Evolutionary conservation across 1,140 invertebrate genomes (phyloP), one percentile per base, ranked within the genome.

Genomic region (Centruroides vittatus): DNA sequence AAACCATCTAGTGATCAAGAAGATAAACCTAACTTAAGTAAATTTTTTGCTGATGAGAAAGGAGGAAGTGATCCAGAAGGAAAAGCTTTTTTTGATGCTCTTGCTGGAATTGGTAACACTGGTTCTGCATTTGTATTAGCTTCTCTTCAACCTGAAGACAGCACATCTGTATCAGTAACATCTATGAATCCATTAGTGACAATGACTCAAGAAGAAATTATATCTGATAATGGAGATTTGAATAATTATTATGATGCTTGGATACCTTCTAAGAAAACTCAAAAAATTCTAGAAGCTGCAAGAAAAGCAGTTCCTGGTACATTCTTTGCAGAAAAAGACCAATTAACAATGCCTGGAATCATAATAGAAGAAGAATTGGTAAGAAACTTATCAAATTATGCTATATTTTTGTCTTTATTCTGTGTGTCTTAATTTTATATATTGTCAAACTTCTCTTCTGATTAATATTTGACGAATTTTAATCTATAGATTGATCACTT

Each of bases 231-330:
- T 7, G 34, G 49, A 11, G 52, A 23, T 36, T 35, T 49, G 6
- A 11, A 51, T 35, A 58, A 63, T 51, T 57, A 57, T 35, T 57
- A 63, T 47, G 62, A 77, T 58, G 68, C 70, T 0, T 76, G 75
- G 75, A 75, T 77, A 59, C 73, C 74, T 11, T 75, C 74, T 6
- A 73, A 77, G 23, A 61, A 72, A 34, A 77, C 75, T 5, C 58
- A 69, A 4, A 74, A 74, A 57, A 58, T 47, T 35, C 52, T 64
- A 35, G 63, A 60, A 35, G 23, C 59, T 47, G 47, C 59, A 67
- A 67, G 74, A 10, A 74, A 72, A 7, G 72, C 73, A 5, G 70
- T 68, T 0, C 64, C 69, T 8, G 61, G 62, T 10, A 69, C 70
- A 0, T 62, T 64, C 48, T 65, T 67, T 5, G 35, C 71, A 0